Percentiles rank a stretch among this genome's conserved stretches.
phyloP scores from a whole-genome alignment of 2,797 vertebrate genomes.

The Gouania willdenowi region DNA sequence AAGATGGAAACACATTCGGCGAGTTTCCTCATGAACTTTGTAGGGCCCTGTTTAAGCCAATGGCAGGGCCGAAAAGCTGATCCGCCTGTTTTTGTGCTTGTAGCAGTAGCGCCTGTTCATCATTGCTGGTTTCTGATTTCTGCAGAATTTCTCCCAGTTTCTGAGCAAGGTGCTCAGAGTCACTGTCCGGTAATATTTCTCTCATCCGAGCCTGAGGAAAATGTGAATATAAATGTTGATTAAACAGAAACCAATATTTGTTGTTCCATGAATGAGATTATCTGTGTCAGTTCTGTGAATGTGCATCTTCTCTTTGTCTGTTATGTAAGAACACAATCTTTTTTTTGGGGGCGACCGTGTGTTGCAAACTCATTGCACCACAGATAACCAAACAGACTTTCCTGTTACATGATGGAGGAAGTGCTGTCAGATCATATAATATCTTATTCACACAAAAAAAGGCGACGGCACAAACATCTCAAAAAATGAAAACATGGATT shows the following conservation, averaged over 20 bases:
- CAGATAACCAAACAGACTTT: slow-evolving; percentile 12
- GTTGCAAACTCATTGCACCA: slow-evolving; percentile 23
- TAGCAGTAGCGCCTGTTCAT: slow-evolving; percentile 42
- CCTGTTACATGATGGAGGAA: slow-evolving; percentile 15
- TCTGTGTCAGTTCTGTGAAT: neutral
- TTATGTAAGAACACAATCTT: slow-evolving; percentile 10
- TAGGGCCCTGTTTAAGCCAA: neutral
- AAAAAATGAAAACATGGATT: neutral
- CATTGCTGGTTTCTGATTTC: slow-evolving; percentile 6
- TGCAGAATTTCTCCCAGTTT: slow-evolving; percentile 51
- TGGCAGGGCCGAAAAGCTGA: slow-evolving; percentile 16
- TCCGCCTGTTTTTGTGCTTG: slow-evolving; percentile 52
- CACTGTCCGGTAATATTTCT: slow-evolving; percentile 30
- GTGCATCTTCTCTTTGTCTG: neutral
- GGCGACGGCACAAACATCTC: neutral
- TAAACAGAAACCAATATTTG: neutral
- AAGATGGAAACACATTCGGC: neutral
- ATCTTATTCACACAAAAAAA: slow-evolving; percentile 8
- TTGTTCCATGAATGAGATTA: neutral
- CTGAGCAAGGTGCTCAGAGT: slow-evolving; percentile 19
- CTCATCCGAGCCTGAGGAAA: slow-evolving; percentile 53
- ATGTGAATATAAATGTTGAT: neutral
- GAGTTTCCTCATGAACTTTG: neutral
- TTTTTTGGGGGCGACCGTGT: slow-evolving; percentile 3
- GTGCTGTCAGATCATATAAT: neutral